Base-by-base conservation (phyloP, 2,113 vertebrate genomes). In the Hippotragus niger region DNA sequence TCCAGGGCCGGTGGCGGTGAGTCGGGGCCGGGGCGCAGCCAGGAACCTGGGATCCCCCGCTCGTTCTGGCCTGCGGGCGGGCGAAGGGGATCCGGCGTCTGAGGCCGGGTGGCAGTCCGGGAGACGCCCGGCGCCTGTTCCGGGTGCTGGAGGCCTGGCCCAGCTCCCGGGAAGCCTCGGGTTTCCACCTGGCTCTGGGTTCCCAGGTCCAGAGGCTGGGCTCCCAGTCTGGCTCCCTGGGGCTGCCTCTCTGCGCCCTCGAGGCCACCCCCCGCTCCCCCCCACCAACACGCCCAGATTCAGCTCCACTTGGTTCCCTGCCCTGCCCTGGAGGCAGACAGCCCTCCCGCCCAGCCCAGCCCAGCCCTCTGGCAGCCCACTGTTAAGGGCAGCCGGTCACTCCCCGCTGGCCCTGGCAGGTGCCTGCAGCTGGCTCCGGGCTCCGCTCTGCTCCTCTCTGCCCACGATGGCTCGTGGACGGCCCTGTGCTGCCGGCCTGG, bases 381-480 rank as follows among this genome's bases (percentile, higher is more conserved):
- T 13, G 2, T 40, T 8, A 0, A 85, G 9, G 5, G 9, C 81
- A 80, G 13, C 40, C 31, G 8, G 45, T 95, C 57, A 76, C 83
- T 90, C 36, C 60, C 12, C 29, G 88, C 47, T 78, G 71, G 14
- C 43, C 67, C n/a, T 47, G 17, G 25, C n/a, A 92, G 92, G 86
- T 93, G 47, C 76, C 15, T 3, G 64, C 25, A 25, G 33, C 78
- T 16, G 55, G 52, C n/a, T 58, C 81, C 6, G 52, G 58, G 78
- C 84, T 58, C 55, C 10, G 0, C 67, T 23, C 36, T 3, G 21
- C 19, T 82, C 74, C 76, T 13, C 33, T 29, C 76, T 36, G 25
- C 45, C 52, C 92, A 89, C 90, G 76, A 99, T 99, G 99, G 99
- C 99, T 3, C 97, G 97, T 25, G 99, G 99, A 96, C 93, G 99